A percentile compares a stretch with the other conserved stretches of the same genome.
Evolutionary conservation across 30 jellyfish, hydroid and myxozoan species (phyloP).

Genomic region (Chironex yamaguchii): DNA sequence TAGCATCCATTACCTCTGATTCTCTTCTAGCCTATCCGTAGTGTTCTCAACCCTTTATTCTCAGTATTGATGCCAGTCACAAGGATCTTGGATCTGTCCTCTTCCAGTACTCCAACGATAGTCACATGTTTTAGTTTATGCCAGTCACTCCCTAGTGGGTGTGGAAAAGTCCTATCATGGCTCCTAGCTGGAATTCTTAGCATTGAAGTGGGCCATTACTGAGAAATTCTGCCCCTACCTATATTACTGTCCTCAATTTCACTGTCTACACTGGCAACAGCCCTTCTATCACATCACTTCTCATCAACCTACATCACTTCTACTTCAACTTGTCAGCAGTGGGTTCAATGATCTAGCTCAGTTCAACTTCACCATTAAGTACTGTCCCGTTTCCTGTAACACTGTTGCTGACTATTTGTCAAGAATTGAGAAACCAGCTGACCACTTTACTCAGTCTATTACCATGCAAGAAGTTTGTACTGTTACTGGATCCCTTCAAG

Average conservation of each 20-base stretch:
- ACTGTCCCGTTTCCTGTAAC: slow-evolving; percentile 47
- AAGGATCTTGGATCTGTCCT: slow-evolving; percentile 44
- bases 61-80: slow-evolving; percentile 57
- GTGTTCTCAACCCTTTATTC: not conserved
- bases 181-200: slow-evolving; percentile 35
- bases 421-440: too few species aligned
- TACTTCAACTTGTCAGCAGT: slow-evolving; percentile 50
- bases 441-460: too few species aligned
- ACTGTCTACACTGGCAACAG: slow-evolving; percentile 3
- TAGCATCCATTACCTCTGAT: slow-evolving; percentile 1
- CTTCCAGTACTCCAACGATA: slow-evolving; percentile 5
- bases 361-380: slow-evolving; percentile 15
- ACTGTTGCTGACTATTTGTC: too few species aligned
- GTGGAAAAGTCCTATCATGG: slow-evolving; percentile 19
- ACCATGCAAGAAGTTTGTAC: too few species aligned
- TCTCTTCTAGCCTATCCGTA: slow-evolving; percentile 26
- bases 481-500: too few species aligned
- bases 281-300: too few species aligned
- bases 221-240: slow-evolving; percentile 6
- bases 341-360: slow-evolving; percentile 45
- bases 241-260: slow-evolving; percentile 41
- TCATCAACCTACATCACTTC: slow-evolving; percentile 20
- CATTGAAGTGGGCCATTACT: slow-evolving; percentile 50
- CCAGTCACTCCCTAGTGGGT: slow-evolving; percentile 16
- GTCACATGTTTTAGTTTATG: slow-evolving; percentile 6